Evolutionary conservation across 2,113 vertebrate species (phyloP).

Genomic region (Daboia siamensis): DNA sequence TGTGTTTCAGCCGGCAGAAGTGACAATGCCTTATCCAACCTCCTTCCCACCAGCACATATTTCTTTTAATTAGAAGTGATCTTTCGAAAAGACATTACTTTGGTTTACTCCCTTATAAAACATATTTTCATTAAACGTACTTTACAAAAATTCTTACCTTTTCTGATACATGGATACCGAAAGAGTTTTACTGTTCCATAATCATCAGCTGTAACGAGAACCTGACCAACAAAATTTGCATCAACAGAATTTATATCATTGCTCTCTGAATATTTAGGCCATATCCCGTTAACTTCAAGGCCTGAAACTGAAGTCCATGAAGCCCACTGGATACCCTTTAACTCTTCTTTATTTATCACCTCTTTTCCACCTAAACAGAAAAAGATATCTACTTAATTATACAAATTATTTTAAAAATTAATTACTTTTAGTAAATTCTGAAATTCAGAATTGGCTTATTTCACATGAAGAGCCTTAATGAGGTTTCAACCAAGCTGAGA

Average conservation of each 20-base stretch:
- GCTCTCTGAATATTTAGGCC: constrained; percentile 94
- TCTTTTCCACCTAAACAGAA: constrained; percentile 90
- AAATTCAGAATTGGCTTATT: background rate
- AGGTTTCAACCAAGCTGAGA: background rate
- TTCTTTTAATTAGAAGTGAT: background rate
- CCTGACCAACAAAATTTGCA: constrained; percentile 91
- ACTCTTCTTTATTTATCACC: constrained; percentile 89
- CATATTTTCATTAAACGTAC: constrained; percentile 7
- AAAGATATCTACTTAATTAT: constrained; percentile 37
- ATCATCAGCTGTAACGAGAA: constrained; percentile 95
- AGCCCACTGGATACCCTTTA: constrained; percentile 91
- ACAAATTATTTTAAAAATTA: background rate
- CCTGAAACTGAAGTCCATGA: constrained; percentile 96
- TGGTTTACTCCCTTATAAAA: background rate
- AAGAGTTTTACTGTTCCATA: constrained; percentile 95
- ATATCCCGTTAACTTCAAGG: constrained; percentile 94
- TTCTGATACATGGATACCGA: constrained; percentile 93
- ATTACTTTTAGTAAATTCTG: background rate
- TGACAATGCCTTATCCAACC: background rate
- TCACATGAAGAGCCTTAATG: background rate
- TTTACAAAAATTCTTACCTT: constrained; percentile 75
- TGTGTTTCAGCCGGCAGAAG: background rate
- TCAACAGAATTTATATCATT: constrained; percentile 97
- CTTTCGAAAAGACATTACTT: background rate
- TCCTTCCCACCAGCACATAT: background rate